Evolutionary conservation across 2,797 vertebrate species (phyloP).

Genomic region (Valencia hispanica): DNA sequence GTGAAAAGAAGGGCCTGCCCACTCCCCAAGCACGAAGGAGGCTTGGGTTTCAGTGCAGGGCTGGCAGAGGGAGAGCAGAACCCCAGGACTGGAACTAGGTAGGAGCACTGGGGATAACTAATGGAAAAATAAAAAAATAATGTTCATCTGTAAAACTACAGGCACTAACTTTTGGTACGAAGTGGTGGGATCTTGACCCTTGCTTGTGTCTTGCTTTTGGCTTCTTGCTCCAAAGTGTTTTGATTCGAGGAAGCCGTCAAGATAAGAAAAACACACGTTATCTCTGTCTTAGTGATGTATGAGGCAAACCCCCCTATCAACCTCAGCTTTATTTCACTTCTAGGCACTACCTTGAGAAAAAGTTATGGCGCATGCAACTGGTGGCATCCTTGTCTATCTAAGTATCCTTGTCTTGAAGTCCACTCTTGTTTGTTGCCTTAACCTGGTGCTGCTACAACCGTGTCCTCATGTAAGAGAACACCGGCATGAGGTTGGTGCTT

Average conservation of each 20-base stretch:
- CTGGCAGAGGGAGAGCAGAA: no score
- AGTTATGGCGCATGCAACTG: neutral
- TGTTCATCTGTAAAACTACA: no score
- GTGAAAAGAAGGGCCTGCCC: no score
- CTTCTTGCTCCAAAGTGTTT: neutral
- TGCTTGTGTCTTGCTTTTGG: no score
- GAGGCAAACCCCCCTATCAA: neutral
- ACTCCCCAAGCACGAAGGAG: no score
- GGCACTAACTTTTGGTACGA: no score
- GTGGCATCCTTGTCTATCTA: neutral
- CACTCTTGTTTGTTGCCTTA: neutral
- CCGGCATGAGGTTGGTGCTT: conserved; percentile 56
- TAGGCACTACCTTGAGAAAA: neutral
- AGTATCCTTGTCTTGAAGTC: neutral
- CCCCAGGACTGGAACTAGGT: no score
- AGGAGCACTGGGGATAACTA: no score
- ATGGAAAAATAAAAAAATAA: no score
- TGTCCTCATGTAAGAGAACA: conserved; percentile 60
- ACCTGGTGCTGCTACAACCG: conserved; percentile 37
- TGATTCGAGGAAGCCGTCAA: neutral
- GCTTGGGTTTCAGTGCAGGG: no score
- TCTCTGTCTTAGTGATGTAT: neutral
- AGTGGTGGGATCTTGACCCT: neutral
- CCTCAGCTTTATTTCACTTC: neutral
- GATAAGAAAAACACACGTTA: neutral